A percentile compares a stretch with the other conserved stretches of the same genome.
These are phyloP conservation scores for Odontocolon sp. DNA, from an alignment of 2,888 invertebrate species.

Conservation along the genomic window DNA sequence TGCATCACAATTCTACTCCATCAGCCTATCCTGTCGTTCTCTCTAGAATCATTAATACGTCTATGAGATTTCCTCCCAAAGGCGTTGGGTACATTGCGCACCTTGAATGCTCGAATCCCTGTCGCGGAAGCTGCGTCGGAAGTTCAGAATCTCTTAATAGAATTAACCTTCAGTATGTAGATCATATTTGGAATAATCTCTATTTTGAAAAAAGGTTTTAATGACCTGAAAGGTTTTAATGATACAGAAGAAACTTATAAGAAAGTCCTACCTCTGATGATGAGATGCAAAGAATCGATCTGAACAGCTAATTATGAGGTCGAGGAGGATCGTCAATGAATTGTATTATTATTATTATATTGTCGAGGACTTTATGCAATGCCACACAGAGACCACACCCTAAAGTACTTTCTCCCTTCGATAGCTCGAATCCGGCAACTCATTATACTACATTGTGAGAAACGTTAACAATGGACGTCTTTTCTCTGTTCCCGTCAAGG, in stretches of 20 bases:
- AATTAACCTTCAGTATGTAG: too few relatives aligned
- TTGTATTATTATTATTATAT: slow-evolving; percentile 61
- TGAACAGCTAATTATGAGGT: slow-evolving; percentile 39
- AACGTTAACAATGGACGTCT: slow-evolving; percentile 62
- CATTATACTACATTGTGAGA: slow-evolving; percentile 69
- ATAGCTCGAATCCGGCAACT: slow-evolving; percentile 64
- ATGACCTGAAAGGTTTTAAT: too few relatives aligned
- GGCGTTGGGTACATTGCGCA: neutral
- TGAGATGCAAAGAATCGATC: too few relatives aligned
- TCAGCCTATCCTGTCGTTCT: slow-evolving; percentile 3
- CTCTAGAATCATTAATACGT: slow-evolving; percentile 66
- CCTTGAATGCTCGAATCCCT: too few relatives aligned
- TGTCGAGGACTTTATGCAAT: slow-evolving; percentile 30
- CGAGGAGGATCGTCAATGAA: slow-evolving; percentile 46
- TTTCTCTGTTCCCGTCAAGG: slow-evolving; percentile 43
- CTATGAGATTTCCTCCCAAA: slow-evolving; percentile 49
- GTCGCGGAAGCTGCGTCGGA: too few relatives aligned
- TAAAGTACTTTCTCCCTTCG: slow-evolving; percentile 18
- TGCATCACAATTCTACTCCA: slow-evolving; percentile 63
- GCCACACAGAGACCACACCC: neutral
- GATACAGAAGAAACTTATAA: too few relatives aligned
- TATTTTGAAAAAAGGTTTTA: too few relatives aligned
- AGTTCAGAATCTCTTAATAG: too few relatives aligned
- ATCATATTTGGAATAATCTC: neutral
- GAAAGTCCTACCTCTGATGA: too few relatives aligned